Conservation (phyloP, 2,888 invertebrate species). For the Autographa gamma region DNA sequence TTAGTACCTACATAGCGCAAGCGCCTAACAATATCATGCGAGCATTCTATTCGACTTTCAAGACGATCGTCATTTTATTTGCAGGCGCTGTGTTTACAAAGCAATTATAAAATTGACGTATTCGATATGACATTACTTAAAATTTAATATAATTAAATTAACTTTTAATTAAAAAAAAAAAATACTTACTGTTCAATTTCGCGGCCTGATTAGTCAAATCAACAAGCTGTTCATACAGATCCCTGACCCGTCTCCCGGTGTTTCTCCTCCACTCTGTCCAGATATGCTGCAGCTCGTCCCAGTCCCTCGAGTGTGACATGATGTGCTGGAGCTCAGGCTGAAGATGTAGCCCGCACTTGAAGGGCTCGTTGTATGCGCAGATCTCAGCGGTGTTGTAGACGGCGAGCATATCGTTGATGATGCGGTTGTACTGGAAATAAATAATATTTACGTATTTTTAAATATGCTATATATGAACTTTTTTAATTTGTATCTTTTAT, state of each 20-base stretch:
- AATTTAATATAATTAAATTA: too few relatives aligned
- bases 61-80: neutral
- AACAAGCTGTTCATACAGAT: conserved; percentile 94
- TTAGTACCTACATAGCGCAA: neutral
- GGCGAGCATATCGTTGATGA: conserved; percentile 96
- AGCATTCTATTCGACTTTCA: neutral
- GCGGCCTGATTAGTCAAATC: conserved; percentile 95
- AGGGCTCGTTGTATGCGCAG: conserved; percentile 95
- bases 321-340: conserved; percentile 93
- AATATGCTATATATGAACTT: too few relatives aligned
- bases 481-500: too few relatives aligned
- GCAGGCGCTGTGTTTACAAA: conserved; percentile 8
- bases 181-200: conserved; percentile 93
- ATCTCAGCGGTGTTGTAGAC: conserved; percentile 95
- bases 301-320: conserved; percentile 93
- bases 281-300: conserved; percentile 95
- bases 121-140: too few relatives aligned
- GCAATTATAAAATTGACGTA: neutral
- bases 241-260: conserved; percentile 93
- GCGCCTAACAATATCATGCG: conserved; percentile 17
- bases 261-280: conserved; percentile 98
- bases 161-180: too few relatives aligned
- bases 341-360: conserved; percentile 93
- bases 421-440: conserved; percentile 92
- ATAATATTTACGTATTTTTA: too few relatives aligned